Conservation (phyloP, 2,113 vertebrate genomes). For the Sinocyclocheilus grahami region DNA sequence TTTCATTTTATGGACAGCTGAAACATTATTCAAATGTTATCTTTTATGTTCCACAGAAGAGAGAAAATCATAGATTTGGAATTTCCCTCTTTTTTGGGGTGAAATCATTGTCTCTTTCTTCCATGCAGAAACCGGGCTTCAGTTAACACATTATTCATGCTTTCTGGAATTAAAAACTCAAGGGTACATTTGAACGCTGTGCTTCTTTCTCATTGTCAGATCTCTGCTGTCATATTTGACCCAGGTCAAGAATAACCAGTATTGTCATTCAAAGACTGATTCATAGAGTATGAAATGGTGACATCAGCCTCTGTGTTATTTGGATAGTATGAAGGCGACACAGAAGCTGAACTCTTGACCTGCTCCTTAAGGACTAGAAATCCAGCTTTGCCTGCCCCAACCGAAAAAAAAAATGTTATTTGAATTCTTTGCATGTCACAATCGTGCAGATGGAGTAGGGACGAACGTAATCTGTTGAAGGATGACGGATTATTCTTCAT, state of each 20-base stretch:
- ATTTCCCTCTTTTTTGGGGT: neutral
- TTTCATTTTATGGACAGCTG: neutral
- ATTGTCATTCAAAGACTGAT: neutral
- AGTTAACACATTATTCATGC: neutral
- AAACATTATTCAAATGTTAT: neutral
- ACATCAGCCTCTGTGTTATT: constrained; percentile 18
- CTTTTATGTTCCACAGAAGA: neutral
- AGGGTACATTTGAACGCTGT: neutral
- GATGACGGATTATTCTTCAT: constrained; percentile 39
- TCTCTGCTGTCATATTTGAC: constrained; percentile 10
- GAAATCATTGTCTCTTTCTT: neutral
- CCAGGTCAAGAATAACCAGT: neutral
- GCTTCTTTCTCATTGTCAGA: constrained; percentile 5
- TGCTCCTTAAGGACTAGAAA: constrained; percentile 28
- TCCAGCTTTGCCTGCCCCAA: neutral
- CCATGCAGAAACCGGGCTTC: neutral
- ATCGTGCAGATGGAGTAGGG: constrained; percentile 22
- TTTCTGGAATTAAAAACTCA: neutral
- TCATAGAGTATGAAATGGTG: constrained; percentile 13
- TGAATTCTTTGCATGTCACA: neutral
- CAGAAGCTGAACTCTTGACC: constrained; percentile 15
- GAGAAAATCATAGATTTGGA: neutral
- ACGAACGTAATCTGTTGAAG: constrained; percentile 14
- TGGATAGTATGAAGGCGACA: constrained; percentile 7
- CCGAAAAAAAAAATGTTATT: neutral